Percentiles rank a stretch among this genome's conserved stretches.
Evolutionary conservation across 2,888 invertebrate genomes (phyloP).

Genomic region (Drosophila differens): DNA sequence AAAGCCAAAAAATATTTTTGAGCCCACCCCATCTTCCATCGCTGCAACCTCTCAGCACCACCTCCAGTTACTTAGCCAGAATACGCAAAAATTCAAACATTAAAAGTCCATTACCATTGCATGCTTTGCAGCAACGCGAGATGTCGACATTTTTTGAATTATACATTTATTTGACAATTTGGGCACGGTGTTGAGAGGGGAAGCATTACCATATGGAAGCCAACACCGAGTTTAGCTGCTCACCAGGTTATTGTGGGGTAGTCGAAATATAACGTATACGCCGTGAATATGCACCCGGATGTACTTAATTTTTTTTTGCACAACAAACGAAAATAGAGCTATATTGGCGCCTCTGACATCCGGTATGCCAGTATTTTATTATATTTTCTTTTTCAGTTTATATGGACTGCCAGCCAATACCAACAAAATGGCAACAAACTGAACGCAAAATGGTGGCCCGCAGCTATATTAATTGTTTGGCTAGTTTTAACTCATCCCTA

Average conservation of each 20-base stretch:
- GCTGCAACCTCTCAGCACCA: neutral
- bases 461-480: slow-evolving; percentile 45
- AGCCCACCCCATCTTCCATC: neutral
- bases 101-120: slow-evolving; percentile 76
- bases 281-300: slow-evolving; percentile 32
- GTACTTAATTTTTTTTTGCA: slow-evolving; percentile 17
- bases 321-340: slow-evolving; percentile 40
- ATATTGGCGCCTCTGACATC: slow-evolving; percentile 47
- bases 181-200: slow-evolving; percentile 34
- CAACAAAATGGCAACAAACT: slow-evolving; percentile 13
- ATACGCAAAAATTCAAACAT: slow-evolving; percentile 63
- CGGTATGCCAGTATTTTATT: slow-evolving; percentile 22
- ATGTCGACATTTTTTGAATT: slow-evolving; percentile 59
- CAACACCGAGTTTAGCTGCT: slow-evolving; percentile 22
- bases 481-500: slow-evolving; percentile 17
- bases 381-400: slow-evolving; percentile 12
- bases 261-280: slow-evolving; percentile 62
- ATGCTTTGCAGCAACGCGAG: slow-evolving; percentile 48
- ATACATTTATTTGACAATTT: slow-evolving; percentile 72
- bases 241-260: slow-evolving; percentile 36
- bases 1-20: slow-evolving; percentile 34
- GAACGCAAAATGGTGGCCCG: slow-evolving; percentile 14
- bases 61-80: slow-evolving; percentile 7
- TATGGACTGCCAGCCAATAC: neutral
- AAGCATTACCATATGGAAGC: slow-evolving; percentile 8